Percentiles rank a stretch among this genome's conserved stretches.
Evolutionary conservation across 2,888 invertebrate species (phyloP).

Genomic region (Chironomus tentans): DNA sequence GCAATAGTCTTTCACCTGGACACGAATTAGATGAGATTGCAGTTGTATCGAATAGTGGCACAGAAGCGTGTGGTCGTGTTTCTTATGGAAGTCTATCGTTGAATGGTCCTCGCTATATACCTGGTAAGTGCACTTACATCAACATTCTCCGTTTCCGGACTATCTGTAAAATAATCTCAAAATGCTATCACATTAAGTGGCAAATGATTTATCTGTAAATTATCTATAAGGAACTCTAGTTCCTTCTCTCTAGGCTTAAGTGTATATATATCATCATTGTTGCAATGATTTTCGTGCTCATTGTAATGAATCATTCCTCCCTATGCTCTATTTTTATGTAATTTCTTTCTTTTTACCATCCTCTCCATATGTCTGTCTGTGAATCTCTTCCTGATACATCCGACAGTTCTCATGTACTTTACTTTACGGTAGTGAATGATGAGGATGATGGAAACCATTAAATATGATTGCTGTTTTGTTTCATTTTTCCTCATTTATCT

Average conservation of each 20-base stretch:
- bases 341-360: too few species aligned
- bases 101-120: constrained; percentile 53
- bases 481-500: background rate
- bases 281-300: background rate
- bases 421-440: background rate
- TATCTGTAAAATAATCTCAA: background rate
- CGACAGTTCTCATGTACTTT: too few species aligned
- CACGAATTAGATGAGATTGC: constrained; percentile 61
- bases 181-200: background rate
- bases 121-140: constrained; percentile 41
- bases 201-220: constrained; percentile 15
- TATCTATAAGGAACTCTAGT: background rate
- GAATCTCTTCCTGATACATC: too few species aligned
- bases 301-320: constrained; percentile 6
- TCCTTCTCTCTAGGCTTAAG: background rate
- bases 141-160: background rate
- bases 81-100: constrained; percentile 30
- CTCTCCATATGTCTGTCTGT: too few species aligned
- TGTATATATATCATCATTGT: background rate
- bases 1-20: constrained; percentile 37
- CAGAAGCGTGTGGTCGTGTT: constrained; percentile 38
- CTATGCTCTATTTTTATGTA: background rate
- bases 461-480: constrained; percentile 9
- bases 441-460: constrained; percentile 4
- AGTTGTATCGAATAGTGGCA: constrained; percentile 54